These are phyloP conservation scores for Polietes domitor DNA, from an alignment of 2,888 invertebrate species.

Conservation along the genomic window DNA sequence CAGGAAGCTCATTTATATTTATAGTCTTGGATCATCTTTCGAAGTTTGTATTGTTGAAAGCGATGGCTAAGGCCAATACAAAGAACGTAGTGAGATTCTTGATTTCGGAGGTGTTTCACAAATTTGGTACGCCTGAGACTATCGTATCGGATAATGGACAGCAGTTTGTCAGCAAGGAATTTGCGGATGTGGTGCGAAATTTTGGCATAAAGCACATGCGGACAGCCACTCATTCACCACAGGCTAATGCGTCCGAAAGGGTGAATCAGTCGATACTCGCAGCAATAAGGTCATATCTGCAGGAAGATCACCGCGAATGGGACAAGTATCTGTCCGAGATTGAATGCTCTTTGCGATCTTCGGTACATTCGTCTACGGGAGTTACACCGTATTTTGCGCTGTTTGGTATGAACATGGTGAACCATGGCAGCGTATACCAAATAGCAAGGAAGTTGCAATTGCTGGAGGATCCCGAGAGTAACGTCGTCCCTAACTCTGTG, in stretches of 20 bases:
- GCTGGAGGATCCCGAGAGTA: no score
- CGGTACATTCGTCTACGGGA: background rate
- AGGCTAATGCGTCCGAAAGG: background rate
- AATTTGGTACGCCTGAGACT: conserved; percentile 5
- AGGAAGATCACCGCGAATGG: background rate
- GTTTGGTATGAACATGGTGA: no score
- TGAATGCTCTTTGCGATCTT: background rate
- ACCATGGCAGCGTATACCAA: no score
- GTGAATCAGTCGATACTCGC: background rate
- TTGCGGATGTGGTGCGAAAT: background rate
- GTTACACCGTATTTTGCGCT: conserved; percentile 49
- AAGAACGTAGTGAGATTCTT: background rate
- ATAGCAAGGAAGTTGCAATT: no score
- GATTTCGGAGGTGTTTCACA: background rate
- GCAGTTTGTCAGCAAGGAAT: background rate
- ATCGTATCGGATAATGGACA: background rate
- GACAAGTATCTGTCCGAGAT: background rate
- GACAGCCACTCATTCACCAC: background rate
- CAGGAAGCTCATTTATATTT: conserved; percentile 4
- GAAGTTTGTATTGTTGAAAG: background rate
- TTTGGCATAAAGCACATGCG: background rate
- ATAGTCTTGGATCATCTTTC: background rate
- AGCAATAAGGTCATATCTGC: background rate
- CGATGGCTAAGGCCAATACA: background rate
- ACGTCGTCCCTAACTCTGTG: no score